Base-by-base conservation (phyloP, 1,140 invertebrate species). In the Littorina saxatilis region DNA sequence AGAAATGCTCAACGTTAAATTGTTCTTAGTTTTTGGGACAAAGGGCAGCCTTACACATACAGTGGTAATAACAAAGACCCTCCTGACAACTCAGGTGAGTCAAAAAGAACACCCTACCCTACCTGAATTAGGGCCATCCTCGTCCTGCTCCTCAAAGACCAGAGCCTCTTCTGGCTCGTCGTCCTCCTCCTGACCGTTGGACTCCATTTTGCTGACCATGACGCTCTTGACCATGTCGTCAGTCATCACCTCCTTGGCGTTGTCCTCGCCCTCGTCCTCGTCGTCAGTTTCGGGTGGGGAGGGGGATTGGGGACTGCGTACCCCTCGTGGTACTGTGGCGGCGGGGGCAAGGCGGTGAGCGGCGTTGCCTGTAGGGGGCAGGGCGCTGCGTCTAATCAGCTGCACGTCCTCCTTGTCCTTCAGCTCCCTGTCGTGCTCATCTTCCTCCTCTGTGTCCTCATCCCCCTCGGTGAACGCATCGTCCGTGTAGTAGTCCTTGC, bases 41-140 rank as follows among this genome's bases (percentile, higher is more conserved):
- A n/a, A n/a, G n/a, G n/a, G n/a, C n/a, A n/a, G n/a, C n/a, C n/a
- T n/a, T n/a, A n/a, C n/a, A n/a, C n/a, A n/a, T n/a, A n/a, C n/a
- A n/a, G n/a, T n/a, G n/a, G n/a, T n/a, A n/a, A n/a, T n/a, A n/a
- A n/a, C n/a, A n/a, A n/a, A n/a, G n/a, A n/a, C n/a, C n/a, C n/a
- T n/a, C n/a, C n/a, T n/a, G n/a, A n/a, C n/a, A n/a, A n/a, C n/a
- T n/a, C n/a, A n/a, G n/a, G n/a, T n/a, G n/a, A n/a, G n/a, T n/a
- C n/a, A n/a, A n/a, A n/a, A n/a, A n/a, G n/a, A n/a, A n/a, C n/a
- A n/a, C n/a, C n/a, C n/a, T n/a, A n/a, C n/a, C n/a, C n/a, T 11
- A 68, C 66, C 66, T 68, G 66, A 68, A 39, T 68, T 68, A 39
- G 66, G 66, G 17, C 66, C 66, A 20, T 68, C 66, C 35, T 68